Conservation (phyloP, 92 coral and sea anemone genomes). For the Phymanthus crucifer region DNA sequence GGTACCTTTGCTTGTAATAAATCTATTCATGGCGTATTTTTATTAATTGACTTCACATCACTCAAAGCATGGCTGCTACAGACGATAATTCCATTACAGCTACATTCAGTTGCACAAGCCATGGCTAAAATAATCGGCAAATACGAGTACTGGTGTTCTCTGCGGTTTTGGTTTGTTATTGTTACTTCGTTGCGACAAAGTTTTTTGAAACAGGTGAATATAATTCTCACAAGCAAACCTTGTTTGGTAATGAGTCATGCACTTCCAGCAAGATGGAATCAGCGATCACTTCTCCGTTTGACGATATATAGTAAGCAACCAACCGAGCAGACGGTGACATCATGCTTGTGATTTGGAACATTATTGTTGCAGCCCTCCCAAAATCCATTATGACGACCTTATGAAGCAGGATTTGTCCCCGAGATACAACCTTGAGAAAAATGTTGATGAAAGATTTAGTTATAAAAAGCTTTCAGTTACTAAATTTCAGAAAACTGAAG, state of each 20-base stretch:
- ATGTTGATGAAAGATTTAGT: background rate
- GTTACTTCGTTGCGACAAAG: no score
- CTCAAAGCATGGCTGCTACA: no score
- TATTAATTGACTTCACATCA: no score
- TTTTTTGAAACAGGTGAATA: no score
- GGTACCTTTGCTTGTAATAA: no score
- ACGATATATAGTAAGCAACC: constrained; percentile 62
- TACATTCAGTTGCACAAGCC: no score
- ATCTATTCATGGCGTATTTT: background rate
- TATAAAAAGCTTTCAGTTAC: background rate
- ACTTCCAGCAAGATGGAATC: constrained; percentile 78
- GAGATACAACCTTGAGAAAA: constrained; percentile 69
- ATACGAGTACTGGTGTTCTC: no score
- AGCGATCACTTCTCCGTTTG: constrained; percentile 64
- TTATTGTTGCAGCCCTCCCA: constrained; percentile 78
- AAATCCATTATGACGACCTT: constrained; percentile 53
- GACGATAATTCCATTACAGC: no score
- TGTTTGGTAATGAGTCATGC: constrained; percentile 69
- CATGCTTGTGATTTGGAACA: constrained; percentile 59
- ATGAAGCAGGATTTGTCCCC: constrained; percentile 74
- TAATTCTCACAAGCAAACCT: constrained; percentile 36
- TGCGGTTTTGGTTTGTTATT: no score
- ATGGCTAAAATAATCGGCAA: no score
- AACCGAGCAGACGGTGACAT: constrained; percentile 96
- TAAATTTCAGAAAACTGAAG: background rate